Base-by-base conservation (phyloP, 2,797 vertebrate species). In the Heterohyrax brucei region DNA sequence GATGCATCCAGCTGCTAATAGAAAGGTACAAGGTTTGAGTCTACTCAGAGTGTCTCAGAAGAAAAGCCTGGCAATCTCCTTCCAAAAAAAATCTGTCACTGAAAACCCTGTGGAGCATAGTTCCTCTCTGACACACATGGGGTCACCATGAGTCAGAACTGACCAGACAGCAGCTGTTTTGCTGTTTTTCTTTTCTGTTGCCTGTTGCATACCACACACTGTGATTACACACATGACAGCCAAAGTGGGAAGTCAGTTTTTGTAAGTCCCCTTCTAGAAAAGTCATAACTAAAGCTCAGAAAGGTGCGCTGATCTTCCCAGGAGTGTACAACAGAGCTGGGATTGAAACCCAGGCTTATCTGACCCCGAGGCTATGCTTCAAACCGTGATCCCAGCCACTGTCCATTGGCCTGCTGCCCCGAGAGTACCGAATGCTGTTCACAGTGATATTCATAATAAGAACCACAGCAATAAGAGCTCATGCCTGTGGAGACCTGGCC, bases 401-500 rank as follows among this genome's bases (percentile, higher is more conserved):
- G 7, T 22, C 50, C 5, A 28, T 80, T 14, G 0, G 10, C 2
- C 4, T 1, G 9, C 21, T 48, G 24, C 59, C 24, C 62, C 1
- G 3, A 30, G 64, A 53, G 39, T 3, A 33, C 33, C 0, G 0
- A 2, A 3, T 46, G 56, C 33, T 24, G 28, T 0, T 3, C 33
- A 4, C 68, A 1, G 24, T 46, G 30, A 12, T 0, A 0, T 1
- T 0, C 8, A 0, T 1, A 6, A 0, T 50, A 2, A 19, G 46
- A 84, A 48, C 28, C 22, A 8, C 1, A 0, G 9, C 5, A 61
- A 10, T 10, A 3, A n/a, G 2, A 30, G 28, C 30, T 75, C 50
- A 3, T 0, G 0, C 26, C 30, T 7, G 14, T 3, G n/a, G 62
- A 83, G 70, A 78, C 28, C 33, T 66, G 68, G 1, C 12, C 28